Conservation (phyloP, 1,140 invertebrate genomes). For the Catajapyx aquilonaris region DNA sequence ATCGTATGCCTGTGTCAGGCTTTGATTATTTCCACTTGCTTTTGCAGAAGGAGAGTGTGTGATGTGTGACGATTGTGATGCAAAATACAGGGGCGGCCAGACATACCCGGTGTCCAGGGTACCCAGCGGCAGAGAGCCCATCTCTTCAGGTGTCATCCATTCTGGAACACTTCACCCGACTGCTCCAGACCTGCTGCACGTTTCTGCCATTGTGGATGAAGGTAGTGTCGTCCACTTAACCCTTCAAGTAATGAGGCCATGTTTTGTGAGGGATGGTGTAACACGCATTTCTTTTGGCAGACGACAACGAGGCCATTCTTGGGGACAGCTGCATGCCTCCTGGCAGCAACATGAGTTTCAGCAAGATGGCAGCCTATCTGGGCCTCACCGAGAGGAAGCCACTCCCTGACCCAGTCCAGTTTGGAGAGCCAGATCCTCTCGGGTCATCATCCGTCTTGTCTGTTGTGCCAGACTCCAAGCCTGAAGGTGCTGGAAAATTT, state of each 20-base stretch:
- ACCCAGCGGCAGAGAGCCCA: too few species aligned
- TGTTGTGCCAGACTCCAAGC: slow-evolving; percentile 12
- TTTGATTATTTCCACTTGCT: not conserved
- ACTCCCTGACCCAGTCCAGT: slow-evolving; percentile 23
- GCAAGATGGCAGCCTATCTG: slow-evolving; percentile 14
- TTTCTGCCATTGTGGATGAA: slow-evolving; percentile 5
- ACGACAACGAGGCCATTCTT: slow-evolving; percentile 13
- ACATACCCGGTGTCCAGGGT: slow-evolving; percentile 10
- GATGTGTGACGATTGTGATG: slow-evolving; percentile 27
- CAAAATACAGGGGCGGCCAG: too few species aligned
- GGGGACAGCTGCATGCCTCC: slow-evolving; percentile 13
- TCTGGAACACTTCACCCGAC: too few species aligned
- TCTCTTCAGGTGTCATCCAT: not conserved
- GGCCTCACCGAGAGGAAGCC: slow-evolving; percentile 22
- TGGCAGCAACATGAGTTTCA: slow-evolving; percentile 10
- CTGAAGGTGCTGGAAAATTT: slow-evolving; percentile 5
- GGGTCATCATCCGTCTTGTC: slow-evolving; percentile 23
- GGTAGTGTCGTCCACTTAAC: too few species aligned
- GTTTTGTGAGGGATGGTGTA: not conserved
- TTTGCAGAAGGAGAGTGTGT: slow-evolving; percentile 21
- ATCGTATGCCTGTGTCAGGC: slow-evolving; percentile 1
- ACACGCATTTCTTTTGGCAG: slow-evolving; percentile 8
- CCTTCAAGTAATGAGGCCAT: not conserved
- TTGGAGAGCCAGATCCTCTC: slow-evolving; percentile 29
- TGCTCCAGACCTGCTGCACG: slow-evolving; percentile 9